Conservation (phyloP, 2,113 vertebrate genomes). For the Colaptes auratus region DNA sequence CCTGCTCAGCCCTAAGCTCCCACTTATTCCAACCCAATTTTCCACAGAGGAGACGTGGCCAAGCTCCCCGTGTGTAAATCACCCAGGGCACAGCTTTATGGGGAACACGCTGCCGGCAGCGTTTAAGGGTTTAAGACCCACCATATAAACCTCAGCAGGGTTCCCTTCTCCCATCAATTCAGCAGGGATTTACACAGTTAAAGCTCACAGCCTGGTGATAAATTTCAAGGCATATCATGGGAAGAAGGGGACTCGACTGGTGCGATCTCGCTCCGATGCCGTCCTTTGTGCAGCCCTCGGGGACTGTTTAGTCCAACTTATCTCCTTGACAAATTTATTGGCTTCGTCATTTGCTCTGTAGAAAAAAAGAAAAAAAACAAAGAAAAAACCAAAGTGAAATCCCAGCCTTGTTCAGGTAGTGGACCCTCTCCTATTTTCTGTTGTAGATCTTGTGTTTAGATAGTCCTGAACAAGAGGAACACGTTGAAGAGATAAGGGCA, state of each 20-base stretch:
- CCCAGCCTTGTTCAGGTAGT: neutral
- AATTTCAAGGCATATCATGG: neutral
- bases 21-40: slow-evolving; percentile 14
- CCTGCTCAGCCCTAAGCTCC: slow-evolving; percentile 37
- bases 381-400: neutral
- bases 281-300: neutral
- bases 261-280: accelerated
- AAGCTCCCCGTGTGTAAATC: neutral
- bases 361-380: neutral
- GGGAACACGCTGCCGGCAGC: accelerated
- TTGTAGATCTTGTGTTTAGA: neutral
- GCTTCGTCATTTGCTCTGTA: neutral
- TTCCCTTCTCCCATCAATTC: neutral
- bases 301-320: neutral
- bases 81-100: neutral
- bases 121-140: slow-evolving; percentile 28
- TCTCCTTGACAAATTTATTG: slow-evolving; percentile 7
- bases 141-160: neutral
- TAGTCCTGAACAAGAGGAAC: neutral
- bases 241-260: neutral
- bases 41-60: neutral
- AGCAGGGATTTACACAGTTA: neutral
- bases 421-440: neutral
- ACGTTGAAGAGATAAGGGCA: neutral
- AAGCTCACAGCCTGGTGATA: neutral